Evolutionary conservation across 2,888 invertebrate genomes (phyloP).

Genomic region (Calliopum simillimum): DNA sequence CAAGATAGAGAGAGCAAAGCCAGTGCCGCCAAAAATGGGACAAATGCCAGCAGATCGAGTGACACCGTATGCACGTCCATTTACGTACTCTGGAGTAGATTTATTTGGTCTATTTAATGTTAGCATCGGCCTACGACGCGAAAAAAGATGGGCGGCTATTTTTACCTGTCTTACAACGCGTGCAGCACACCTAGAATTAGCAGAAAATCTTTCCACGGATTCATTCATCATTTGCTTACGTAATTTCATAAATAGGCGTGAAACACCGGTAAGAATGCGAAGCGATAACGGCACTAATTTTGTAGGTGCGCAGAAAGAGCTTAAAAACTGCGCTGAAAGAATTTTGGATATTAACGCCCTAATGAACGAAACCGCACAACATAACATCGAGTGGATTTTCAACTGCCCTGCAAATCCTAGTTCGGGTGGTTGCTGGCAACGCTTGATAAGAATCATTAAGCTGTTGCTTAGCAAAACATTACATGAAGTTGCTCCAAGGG

Average conservation of each 20-base stretch:
- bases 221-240: slow-evolving; percentile 32
- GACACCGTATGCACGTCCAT: slow-evolving; percentile 36
- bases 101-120: slow-evolving; percentile 40
- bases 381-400: slow-evolving; percentile 38
- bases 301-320: slow-evolving; percentile 30
- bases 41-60: slow-evolving; percentile 38
- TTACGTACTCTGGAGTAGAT: slow-evolving; percentile 42
- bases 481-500: slow-evolving; percentile 6
- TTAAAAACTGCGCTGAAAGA: slow-evolving; percentile 1
- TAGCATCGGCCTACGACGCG: too few species aligned
- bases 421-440: slow-evolving; percentile 48
- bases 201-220: slow-evolving; percentile 36
- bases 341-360: slow-evolving; percentile 21
- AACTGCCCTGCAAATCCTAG: too few species aligned
- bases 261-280: slow-evolving; percentile 28
- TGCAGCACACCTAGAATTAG: slow-evolving; percentile 39
- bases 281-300: slow-evolving; percentile 42
- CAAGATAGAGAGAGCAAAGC: slow-evolving; percentile 36
- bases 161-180: slow-evolving; percentile 37
- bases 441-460: slow-evolving; percentile 24
- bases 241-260: slow-evolving; percentile 39
- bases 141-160: too few species aligned
- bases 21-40: slow-evolving; percentile 36
- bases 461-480: slow-evolving; percentile 13
- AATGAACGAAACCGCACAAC: background rate